Conservation (phyloP, 2,797 vertebrate species). For the Uromys caudimaculatus region DNA sequence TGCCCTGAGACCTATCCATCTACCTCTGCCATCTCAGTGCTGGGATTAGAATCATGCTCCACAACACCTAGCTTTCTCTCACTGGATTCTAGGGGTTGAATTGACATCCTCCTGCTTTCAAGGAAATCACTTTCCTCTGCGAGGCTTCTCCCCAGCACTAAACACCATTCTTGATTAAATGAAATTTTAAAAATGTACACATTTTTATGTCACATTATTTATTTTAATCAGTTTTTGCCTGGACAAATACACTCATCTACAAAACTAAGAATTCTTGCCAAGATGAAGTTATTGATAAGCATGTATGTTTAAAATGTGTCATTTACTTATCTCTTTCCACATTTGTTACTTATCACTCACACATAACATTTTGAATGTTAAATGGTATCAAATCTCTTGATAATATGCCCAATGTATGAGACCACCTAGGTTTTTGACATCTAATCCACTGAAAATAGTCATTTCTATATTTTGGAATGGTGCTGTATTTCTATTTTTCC, state of each 20-base stretch:
- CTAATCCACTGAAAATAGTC: neutral
- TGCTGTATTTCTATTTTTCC: neutral
- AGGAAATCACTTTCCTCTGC: neutral
- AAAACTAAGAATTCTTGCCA: neutral
- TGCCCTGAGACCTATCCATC: too few relatives aligned
- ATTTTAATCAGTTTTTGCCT: neutral
- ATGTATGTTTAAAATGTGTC: neutral
- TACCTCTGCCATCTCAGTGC: neutral
- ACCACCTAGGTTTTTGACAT: neutral
- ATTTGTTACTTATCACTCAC: too few relatives aligned
- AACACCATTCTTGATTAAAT: conserved; percentile 1
- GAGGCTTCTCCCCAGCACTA: neutral
- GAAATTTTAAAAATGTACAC: neutral
- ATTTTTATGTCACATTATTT: neutral
- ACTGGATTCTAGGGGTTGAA: neutral
- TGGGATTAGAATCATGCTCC: neutral
- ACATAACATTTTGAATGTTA: neutral
- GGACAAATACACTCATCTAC: neutral
- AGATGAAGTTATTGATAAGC: neutral
- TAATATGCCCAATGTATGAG: neutral
- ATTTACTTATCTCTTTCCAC: neutral
- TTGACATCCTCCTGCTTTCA: neutral
- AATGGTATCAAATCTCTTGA: neutral
- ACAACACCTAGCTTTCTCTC: neutral
- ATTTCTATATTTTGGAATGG: neutral